Conservation (phyloP, 2,888 invertebrate genomes). For the Furcula furcula region DNA sequence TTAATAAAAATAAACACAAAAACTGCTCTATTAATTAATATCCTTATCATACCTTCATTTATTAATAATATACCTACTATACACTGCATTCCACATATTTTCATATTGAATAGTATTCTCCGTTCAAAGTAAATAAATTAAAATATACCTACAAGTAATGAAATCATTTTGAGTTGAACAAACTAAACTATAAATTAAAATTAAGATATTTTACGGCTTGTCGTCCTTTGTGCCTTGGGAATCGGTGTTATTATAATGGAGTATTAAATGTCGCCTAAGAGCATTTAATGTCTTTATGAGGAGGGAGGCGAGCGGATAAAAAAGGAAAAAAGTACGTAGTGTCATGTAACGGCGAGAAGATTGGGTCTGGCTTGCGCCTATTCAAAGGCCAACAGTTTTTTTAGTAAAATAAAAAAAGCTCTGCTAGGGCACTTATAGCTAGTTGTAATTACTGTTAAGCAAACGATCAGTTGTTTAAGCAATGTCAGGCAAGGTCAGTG, state of each 20-base stretch:
- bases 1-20: too few species aligned
- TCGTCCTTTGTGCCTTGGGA: constrained; percentile 36
- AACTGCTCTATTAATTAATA: too few species aligned
- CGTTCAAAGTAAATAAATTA: neutral
- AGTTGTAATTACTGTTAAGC: too few species aligned
- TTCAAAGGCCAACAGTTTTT: neutral
- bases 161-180: constrained; percentile 2
- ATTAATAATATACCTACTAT: too few species aligned
- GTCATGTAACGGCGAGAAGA: constrained; percentile 46
- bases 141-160: neutral
- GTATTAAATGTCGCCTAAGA: constrained; percentile 56
- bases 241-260: constrained; percentile 39
- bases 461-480: too few species aligned
- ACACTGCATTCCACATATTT: too few species aligned
- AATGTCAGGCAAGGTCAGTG: too few species aligned
- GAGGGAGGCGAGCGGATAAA: constrained; percentile 32
- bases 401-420: too few species aligned
- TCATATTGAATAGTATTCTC: too few species aligned
- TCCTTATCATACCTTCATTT: too few species aligned
- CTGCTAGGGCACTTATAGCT: too few species aligned
- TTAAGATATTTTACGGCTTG: constrained; percentile 30
- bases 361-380: constrained; percentile 15
- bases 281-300: constrained; percentile 50
- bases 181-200: constrained; percentile 16
- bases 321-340: constrained; percentile 41